These are phyloP conservation scores for Platycnemis pennipes DNA, from an alignment of 2,888 invertebrate species.

Conservation along the genomic window DNA sequence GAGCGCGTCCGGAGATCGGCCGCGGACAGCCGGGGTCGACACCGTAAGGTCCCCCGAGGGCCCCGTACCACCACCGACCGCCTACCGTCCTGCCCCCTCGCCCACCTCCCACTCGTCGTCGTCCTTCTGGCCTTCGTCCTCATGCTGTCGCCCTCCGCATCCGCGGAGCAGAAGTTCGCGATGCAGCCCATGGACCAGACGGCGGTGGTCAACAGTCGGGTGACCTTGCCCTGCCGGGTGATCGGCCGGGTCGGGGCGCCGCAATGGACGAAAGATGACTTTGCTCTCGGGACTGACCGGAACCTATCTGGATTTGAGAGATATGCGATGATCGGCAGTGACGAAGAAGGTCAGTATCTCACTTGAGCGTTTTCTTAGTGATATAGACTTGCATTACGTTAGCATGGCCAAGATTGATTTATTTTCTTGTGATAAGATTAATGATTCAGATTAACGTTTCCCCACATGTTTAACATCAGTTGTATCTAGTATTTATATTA, in stretches of 20 bases:
- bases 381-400: too few species aligned
- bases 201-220: conserved; percentile 92
- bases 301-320: conserved; percentile 95
- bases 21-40: background rate
- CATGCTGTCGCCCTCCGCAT: conserved; percentile 76
- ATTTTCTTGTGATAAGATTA: too few species aligned
- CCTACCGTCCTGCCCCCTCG: conserved; percentile 1
- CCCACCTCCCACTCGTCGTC: background rate
- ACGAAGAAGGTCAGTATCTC: conserved; percentile 89
- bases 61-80: background rate
- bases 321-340: conserved; percentile 97
- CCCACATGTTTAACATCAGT: too few species aligned
- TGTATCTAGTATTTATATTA: too few species aligned
- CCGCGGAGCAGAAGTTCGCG: conserved; percentile 90
- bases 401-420: too few species aligned
- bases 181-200: conserved; percentile 96
- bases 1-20: background rate
- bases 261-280: conserved; percentile 99
- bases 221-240: conserved; percentile 94
- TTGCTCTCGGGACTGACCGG: conserved; percentile 95
- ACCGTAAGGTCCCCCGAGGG: background rate
- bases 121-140: background rate
- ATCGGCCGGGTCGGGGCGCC: conserved; percentile 93
- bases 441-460: too few species aligned
- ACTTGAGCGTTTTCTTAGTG: too few species aligned